Evolutionary conservation across 2,797 vertebrate species (phyloP), one percentile per base, ranked within the genome.

Genomic region (Pyrocephalus nanus): DNA sequence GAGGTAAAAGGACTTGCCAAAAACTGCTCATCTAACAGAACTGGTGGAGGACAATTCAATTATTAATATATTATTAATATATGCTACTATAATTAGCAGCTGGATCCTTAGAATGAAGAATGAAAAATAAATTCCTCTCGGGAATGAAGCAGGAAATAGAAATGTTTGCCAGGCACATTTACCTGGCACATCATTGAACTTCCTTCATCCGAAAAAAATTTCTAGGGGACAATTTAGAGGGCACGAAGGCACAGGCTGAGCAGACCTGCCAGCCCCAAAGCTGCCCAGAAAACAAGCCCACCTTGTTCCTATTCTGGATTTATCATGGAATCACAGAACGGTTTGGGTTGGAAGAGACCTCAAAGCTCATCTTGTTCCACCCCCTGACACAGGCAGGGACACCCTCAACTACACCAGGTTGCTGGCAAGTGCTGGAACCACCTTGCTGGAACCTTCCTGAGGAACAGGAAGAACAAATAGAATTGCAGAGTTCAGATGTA

Each of bases 31-130:
- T 67, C 82, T 65, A 55, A 55, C 26, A 87, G 40, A 22, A 89
- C 25, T 45, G 19, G 72, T 76, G 72, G 58, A 91, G 74, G 62
- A 96, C 72, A 60, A 78, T 73, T 72, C 38, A 40, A 79, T 84
- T 95, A 92, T 91, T 91, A 94, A 83, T 57, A 29, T 19, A 91
- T 88, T 78, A 93, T 88, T 96, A 95, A 91, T 84, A 85, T 47
- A 55, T 48, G 65, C 67, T 91, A 57, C 60, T 90, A 91, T 85
- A 87, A 88, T 78, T 94, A 96, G 85, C 66, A 75, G 74, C 91
- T 85, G 61, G 32, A 94, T 88, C 87, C 51, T 79, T 6, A 71
- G 62, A 92, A 71, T 48, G 66, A 90, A 69, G 72, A 71, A 78
- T n/a, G 72, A 82, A 70, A 86, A 79, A 50, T n/a, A 61, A 62